Percentiles rank a stretch among this genome's conserved stretches.
These are phyloP conservation scores for Camponotus vicinus DNA, from an alignment of 1,140 invertebrate species.

Conservation along the genomic window DNA sequence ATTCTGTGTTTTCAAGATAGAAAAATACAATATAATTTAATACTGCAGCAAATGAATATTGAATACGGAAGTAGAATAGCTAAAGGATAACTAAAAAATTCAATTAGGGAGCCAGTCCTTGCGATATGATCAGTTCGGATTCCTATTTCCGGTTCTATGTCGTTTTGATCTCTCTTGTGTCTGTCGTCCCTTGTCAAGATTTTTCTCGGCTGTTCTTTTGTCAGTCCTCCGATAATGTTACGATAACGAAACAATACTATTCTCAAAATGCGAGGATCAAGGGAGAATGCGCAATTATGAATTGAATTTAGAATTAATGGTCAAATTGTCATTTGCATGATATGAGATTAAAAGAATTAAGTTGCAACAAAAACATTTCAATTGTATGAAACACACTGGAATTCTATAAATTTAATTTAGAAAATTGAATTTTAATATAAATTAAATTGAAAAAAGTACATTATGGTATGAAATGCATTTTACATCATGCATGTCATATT, in stretches of 20 bases:
- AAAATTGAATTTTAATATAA: conserved; percentile 1
- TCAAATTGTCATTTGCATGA: not conserved
- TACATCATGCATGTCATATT: not conserved
- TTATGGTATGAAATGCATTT: conserved; percentile 10
- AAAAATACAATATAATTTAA: not conserved
- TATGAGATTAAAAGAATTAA: not conserved
- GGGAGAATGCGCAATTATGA: not conserved
- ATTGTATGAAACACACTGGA: not conserved
- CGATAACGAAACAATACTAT: conserved; percentile 71
- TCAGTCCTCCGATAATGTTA: conserved; percentile 66
- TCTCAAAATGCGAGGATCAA: not conserved
- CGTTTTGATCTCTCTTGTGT: conserved; percentile 20
- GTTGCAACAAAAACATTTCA: not conserved
- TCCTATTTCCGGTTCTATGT: conserved; percentile 43
- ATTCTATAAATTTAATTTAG: not conserved
- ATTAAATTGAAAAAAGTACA: not conserved
- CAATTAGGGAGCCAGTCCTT: conserved; percentile 22
- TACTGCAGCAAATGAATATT: conserved; percentile 28
- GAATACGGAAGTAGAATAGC: conserved; percentile 22
- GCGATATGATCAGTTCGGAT: conserved; percentile 20
- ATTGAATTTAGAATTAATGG: not conserved
- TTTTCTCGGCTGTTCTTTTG: conserved; percentile 63
- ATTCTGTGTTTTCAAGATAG: not conserved
- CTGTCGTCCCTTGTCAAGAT: conserved; percentile 50
- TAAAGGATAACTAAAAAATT: conserved; percentile 25